phyloP scores from a whole-genome alignment of 2,888 invertebrate genomes.

The Lordiphosa fenestrarum region DNA sequence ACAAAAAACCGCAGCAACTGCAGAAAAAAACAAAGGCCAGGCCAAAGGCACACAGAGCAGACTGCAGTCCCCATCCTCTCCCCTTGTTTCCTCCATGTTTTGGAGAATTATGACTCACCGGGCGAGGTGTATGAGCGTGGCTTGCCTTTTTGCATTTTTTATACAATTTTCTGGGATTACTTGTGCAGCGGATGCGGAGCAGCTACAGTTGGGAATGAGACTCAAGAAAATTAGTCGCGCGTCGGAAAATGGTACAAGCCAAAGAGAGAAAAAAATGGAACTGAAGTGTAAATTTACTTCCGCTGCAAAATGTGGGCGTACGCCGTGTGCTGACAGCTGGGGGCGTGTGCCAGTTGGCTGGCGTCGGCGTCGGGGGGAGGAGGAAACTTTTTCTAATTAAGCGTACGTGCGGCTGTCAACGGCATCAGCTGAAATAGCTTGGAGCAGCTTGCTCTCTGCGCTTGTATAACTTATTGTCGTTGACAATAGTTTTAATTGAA shows the following conservation, averaged over 20 bases:
- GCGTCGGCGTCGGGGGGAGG: constrained; percentile 26
- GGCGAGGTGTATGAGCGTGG: constrained; percentile 17
- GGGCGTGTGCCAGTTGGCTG: constrained; percentile 9
- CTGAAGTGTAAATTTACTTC: constrained; percentile 71
- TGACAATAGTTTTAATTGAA: constrained; percentile 74
- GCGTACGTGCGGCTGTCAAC: constrained; percentile 69
- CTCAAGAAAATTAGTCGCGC: constrained; percentile 67
- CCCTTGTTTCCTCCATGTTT: constrained; percentile 21
- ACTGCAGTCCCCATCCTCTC: constrained; percentile 29
- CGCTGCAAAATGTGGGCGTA: constrained; percentile 55
- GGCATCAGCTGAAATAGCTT: constrained; percentile 38
- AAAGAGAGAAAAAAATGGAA: constrained; percentile 20
- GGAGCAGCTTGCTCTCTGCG: constrained; percentile 39
- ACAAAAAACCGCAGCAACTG: constrained; percentile 24
- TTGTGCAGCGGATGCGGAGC: constrained; percentile 24
- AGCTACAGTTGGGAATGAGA: constrained; percentile 16
- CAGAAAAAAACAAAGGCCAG: constrained; percentile 44
- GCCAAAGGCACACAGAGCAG: constrained; percentile 48
- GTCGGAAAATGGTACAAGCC: constrained; percentile 68
- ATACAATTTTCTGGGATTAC: constrained; percentile 36
- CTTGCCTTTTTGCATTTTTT: constrained; percentile 41
- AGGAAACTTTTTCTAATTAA: constrained; percentile 71
- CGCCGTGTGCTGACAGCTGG: constrained; percentile 44
- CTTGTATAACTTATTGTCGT: constrained; percentile 63
- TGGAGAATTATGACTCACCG: constrained; percentile 49